phyloP scores from a whole-genome alignment of 2,888 invertebrate species.

The Malachius bipustulatus region DNA sequence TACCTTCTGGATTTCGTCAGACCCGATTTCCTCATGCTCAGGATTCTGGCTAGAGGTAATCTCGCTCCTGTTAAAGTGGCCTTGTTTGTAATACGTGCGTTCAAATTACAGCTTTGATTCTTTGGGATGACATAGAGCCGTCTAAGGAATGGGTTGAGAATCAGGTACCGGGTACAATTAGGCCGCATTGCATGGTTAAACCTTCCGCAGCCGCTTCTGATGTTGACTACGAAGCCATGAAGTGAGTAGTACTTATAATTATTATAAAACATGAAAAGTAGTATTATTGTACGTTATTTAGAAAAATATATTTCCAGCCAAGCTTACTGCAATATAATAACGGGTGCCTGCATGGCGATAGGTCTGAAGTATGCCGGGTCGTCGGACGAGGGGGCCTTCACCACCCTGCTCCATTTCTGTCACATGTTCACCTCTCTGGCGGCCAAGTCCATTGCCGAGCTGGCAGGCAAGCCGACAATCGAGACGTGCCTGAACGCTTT shows the following conservation, averaged over 20 bases:
- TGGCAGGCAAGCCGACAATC: conserved; percentile 80
- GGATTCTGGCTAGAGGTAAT: conserved; percentile 64
- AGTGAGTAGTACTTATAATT: conserved; percentile 43
- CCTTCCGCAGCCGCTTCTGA: conserved; percentile 51
- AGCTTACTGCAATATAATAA: conserved; percentile 91
- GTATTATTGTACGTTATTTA: conserved; percentile 3
- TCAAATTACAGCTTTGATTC: conserved; percentile 43
- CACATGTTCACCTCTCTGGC: conserved; percentile 56
- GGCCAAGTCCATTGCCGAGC: conserved; percentile 63
- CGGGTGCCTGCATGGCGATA: conserved; percentile 88
- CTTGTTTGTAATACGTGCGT: background rate
- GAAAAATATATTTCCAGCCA: conserved; percentile 49
- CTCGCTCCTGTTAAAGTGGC: conserved; percentile 8
- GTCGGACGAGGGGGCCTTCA: conserved; percentile 68
- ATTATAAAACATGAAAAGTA: background rate
- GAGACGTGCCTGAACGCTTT: conserved; percentile 81
- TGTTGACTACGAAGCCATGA: conserved; percentile 87
- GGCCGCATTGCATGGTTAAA: conserved; percentile 66
- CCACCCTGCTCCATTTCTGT: conserved; percentile 63
- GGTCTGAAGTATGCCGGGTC: conserved; percentile 92
- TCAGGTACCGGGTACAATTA: conserved; percentile 67
- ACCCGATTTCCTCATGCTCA: conserved; percentile 77
- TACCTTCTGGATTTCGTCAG: conserved; percentile 83
- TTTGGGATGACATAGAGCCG: conserved; percentile 80
- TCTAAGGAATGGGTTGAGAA: conserved; percentile 71